Evolutionary conservation across 2,888 invertebrate genomes (phyloP).

Genomic region (Drosophila sordidula): DNA sequence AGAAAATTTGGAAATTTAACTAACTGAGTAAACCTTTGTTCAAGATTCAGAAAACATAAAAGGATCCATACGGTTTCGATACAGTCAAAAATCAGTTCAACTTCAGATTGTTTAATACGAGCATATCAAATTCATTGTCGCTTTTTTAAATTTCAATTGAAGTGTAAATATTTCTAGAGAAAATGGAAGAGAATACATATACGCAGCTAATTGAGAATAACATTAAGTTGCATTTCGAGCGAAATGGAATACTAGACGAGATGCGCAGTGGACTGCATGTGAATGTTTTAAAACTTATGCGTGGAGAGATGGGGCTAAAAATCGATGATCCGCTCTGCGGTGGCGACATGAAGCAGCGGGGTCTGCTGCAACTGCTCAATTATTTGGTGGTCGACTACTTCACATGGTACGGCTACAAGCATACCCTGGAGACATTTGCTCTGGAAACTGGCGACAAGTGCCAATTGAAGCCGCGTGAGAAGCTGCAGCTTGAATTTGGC

Average conservation of each 20-base stretch:
- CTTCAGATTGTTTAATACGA: background rate
- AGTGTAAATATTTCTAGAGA: background rate
- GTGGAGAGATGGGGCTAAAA: slow-evolving; percentile 35
- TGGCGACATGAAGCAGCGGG: slow-evolving; percentile 10
- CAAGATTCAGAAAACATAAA: background rate
- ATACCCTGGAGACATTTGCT: slow-evolving; percentile 82
- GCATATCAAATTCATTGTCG: slow-evolving; percentile 26
- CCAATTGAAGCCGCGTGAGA: slow-evolving; percentile 50
- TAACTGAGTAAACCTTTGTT: slow-evolving; percentile 21
- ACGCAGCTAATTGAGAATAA: slow-evolving; percentile 47
- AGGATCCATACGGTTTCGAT: background rate
- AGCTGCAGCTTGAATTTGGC: slow-evolving; percentile 64
- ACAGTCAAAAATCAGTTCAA: background rate
- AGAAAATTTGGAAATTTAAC: background rate
- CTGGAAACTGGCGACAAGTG: slow-evolving; percentile 77
- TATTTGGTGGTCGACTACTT: slow-evolving; percentile 84
- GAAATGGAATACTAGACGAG: slow-evolving; percentile 70
- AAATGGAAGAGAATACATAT: slow-evolving; percentile 33
- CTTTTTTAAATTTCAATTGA: slow-evolving; percentile 21
- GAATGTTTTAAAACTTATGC: slow-evolving; percentile 76
- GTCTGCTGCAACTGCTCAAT: slow-evolving; percentile 51
- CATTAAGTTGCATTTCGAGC: slow-evolving; percentile 69
- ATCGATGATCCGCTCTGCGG: slow-evolving; percentile 42
- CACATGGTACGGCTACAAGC: slow-evolving; percentile 82
- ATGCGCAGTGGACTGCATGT: slow-evolving; percentile 78